Conservation (phyloP, 1,140 invertebrate genomes). For the Drosophila subpulchrella region DNA sequence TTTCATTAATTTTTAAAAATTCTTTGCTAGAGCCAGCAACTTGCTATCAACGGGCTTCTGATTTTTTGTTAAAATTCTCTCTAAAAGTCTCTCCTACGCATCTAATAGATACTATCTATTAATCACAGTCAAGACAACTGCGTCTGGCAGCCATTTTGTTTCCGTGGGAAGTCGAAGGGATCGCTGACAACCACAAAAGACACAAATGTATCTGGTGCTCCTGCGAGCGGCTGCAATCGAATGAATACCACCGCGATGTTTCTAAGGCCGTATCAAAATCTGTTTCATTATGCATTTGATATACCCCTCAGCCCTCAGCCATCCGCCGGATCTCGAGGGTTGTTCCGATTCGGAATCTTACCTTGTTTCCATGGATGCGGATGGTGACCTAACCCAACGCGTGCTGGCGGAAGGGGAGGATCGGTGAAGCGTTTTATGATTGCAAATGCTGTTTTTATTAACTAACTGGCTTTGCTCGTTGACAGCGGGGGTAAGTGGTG, state of each 20-base stretch:
- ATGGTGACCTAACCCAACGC: conserved; percentile 59
- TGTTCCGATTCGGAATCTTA: conserved; percentile 26
- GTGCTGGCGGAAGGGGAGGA: conserved; percentile 19
- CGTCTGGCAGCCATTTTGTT: conserved; percentile 27
- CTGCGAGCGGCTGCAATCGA: conserved; percentile 40
- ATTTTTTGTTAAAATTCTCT: too few relatives aligned
- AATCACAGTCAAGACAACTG: neutral
- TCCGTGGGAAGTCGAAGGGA: conserved; percentile 23
- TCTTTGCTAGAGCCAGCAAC: too few relatives aligned
- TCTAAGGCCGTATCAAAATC: conserved; percentile 62
- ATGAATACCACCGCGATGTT: conserved; percentile 20
- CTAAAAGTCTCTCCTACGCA: neutral
- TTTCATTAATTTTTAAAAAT: too few relatives aligned
- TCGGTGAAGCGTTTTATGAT: conserved; percentile 60
- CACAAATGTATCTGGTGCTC: conserved; percentile 65
- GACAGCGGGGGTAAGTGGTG: conserved; percentile 57
- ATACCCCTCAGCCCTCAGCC: conserved; percentile 8
- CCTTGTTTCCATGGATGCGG: conserved; percentile 8
- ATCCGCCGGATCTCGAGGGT: conserved; percentile 33
- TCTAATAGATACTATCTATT: neutral
- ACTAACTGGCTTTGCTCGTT: conserved; percentile 57
- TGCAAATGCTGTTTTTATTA: conserved; percentile 72
- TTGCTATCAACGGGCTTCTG: too few relatives aligned
- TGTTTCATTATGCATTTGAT: conserved; percentile 57
- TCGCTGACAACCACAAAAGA: conserved; percentile 46